phyloP scores from a whole-genome alignment of 2,888 invertebrate species.

The Gibbula magus region DNA sequence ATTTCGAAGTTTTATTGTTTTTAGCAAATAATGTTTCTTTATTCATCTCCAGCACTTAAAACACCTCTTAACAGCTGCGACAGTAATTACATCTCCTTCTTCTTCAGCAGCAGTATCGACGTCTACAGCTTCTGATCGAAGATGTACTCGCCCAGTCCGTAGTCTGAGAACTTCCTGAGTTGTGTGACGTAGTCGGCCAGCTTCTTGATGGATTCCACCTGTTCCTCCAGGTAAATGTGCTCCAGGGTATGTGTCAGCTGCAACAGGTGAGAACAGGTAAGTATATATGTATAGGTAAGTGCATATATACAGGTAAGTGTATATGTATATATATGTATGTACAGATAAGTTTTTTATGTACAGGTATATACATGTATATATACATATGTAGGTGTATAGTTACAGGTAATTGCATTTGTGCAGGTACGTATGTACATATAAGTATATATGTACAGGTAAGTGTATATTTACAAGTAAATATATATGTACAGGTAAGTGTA shows the following conservation, averaged over 20 bases:
- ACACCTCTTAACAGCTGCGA: neutral
- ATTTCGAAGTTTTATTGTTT: too few relatives aligned
- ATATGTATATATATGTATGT: too few relatives aligned
- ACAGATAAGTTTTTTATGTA: too few relatives aligned
- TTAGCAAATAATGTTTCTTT: too few relatives aligned
- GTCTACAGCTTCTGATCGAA: conserved; percentile 43
- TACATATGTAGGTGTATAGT: neutral
- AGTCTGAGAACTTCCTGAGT: conserved; percentile 44
- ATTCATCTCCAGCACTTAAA: neutral
- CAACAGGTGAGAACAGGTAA: conserved; percentile 26
- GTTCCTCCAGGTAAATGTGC: conserved; percentile 62
- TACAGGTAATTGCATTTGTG: neutral
- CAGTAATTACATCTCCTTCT: neutral
- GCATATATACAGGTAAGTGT: neutral
- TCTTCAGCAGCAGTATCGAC: neutral
- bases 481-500: too few relatives aligned
- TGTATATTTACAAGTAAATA: too few relatives aligned
- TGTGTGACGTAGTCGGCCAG: conserved; percentile 57
- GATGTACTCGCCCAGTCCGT: conserved; percentile 47
- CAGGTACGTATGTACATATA: too few relatives aligned
- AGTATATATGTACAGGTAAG: neutral
- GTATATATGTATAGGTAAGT: neutral
- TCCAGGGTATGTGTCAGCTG: conserved; percentile 63
- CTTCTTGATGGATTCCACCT: conserved; percentile 59
- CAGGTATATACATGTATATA: neutral